phyloP scores from a whole-genome alignment of 2,797 vertebrate species.

The Aselliscus stoliczkanus region DNA sequence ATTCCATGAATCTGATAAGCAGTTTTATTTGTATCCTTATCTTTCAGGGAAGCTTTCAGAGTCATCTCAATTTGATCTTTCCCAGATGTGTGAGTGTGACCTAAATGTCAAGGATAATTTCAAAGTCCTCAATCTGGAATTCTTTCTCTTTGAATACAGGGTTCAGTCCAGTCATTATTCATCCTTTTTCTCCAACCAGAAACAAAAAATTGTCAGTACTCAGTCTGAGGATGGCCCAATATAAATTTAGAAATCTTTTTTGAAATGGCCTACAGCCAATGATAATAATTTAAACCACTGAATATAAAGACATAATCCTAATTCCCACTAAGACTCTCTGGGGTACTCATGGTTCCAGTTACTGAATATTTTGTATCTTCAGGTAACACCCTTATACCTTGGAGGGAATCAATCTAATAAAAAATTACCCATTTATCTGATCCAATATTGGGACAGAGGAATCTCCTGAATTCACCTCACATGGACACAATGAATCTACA shows the following conservation, averaged over 20 bases:
- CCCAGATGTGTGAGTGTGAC: neutral
- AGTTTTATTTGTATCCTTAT: neutral
- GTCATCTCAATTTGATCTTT: neutral
- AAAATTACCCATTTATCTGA: neutral
- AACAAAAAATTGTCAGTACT: neutral
- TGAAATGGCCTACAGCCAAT: neutral
- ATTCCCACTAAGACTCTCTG: neutral
- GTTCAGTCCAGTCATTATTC: neutral
- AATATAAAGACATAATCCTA: neutral
- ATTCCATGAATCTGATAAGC: neutral
- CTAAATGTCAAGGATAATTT: neutral
- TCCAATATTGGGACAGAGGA: neutral
- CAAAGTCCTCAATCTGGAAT: neutral
- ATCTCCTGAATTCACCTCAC: neutral
- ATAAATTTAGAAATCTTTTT: neutral
- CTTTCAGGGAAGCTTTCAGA: neutral
- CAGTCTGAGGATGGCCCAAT: neutral
- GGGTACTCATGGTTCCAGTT: neutral
- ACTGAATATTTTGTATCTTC: neutral
- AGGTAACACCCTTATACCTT: neutral
- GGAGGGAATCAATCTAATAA: neutral
- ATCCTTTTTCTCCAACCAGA: neutral
- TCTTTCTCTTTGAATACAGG: neutral
- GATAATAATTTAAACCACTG: neutral
- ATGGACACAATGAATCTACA: neutral